Percentiles rank a stretch among this genome's conserved stretches.
Evolutionary conservation across 2,888 invertebrate species (phyloP).

Genomic region (Odontomyia ornata): DNA sequence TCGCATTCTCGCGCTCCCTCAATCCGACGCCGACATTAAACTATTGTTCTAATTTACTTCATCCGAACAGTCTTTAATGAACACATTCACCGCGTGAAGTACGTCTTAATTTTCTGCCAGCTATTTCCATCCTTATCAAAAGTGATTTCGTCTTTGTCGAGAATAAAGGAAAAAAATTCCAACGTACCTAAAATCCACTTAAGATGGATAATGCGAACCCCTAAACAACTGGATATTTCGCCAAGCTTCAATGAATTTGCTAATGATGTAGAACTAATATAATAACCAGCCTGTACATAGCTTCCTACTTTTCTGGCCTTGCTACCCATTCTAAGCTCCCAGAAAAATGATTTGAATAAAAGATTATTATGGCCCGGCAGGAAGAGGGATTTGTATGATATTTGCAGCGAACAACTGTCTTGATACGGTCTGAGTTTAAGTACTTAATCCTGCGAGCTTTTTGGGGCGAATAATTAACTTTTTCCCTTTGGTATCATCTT

Average conservation of each 20-base stretch:
- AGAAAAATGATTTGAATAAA: constrained; percentile 6
- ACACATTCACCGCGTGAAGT: neutral
- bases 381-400: neutral
- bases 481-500: neutral
- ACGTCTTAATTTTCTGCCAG: constrained; percentile 3
- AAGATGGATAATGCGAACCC: neutral
- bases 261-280: constrained; percentile 10
- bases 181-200: constrained; percentile 6
- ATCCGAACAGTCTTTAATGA: neutral
- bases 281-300: neutral
- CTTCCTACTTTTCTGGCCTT: neutral
- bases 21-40: neutral
- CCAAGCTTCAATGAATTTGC: constrained; percentile 10
- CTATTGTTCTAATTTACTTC: neutral
- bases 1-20: neutral
- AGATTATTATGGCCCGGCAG: neutral
- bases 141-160: neutral
- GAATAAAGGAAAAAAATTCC: neutral
- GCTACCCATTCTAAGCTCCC: neutral
- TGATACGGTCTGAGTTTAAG: neutral
- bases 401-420: neutral
- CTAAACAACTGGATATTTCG: neutral
- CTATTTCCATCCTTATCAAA: neutral
- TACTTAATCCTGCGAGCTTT: neutral
- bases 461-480: neutral